Base-by-base conservation (phyloP, 2,888 invertebrate genomes). In the Himalopsyche japonica region DNA sequence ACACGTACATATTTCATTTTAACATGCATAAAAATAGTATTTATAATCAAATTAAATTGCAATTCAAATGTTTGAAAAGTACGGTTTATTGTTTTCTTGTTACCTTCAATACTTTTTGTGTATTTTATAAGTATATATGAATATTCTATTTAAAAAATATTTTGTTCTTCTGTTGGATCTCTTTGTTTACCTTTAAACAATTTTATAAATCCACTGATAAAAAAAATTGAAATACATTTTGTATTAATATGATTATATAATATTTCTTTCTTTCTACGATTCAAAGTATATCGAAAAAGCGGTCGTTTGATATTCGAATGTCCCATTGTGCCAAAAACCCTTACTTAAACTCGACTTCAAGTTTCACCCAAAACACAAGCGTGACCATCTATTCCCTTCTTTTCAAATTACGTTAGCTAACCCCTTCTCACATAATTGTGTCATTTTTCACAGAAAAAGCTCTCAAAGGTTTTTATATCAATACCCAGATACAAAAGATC, bases 221-320 rank as follows among this genome's bases (percentile, higher is more conserved):
- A 57, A 57, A 57, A 7, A 20, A 20, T 43, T 57, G 20, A 57
- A 57, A 57, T 57, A 57, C 15, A 32, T 32, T 32, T 32, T 6
- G 32, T 10, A 20, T 1, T 1, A 57, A 57, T 20, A 57, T 49
- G 7, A 80, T 80, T 34, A 24, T 3, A 43, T n/a, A n/a, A n/a
- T n/a, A n/a, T n/a, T n/a, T n/a, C n/a, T 15, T 12, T 12, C 15
- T 34, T 27, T 10, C 30, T 27, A 37, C 32, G 34, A 49, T 49
- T 43, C 43, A 32, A 37, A 79, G 47, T 47, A 30, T 70, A 30
- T 1, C 1, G 30, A 81, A 70, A 81, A 34, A 37, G 70, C 32
- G 76, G 80, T 49, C 80, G 27, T 80, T 48, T 49, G 49, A 47
- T 81, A 47, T 81, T 81, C 47, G 76, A 76, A 47, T 70, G 47